A percentile compares a stretch with the other conserved stretches of the same genome.
Evolutionary conservation across 2,113 vertebrate genomes (phyloP).

Genomic region (Rattus norvegicus): GRCr8 NC_086039.1:119056501-119057000

Average conservation of each 20-base stretch:
- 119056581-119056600: constrained; percentile 18
- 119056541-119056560: constrained; percentile 20
- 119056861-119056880: constrained; percentile 74
- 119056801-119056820: constrained; percentile 71
- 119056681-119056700: not conserved
- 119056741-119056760: not conserved
- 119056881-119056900: constrained; percentile 23
- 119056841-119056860: constrained; percentile 76
- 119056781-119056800: constrained; percentile 73
- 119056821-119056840: constrained; percentile 66
- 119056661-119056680: constrained; percentile 29
- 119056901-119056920: constrained; percentile 65
- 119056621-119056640: constrained; percentile 33
- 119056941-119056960: not conserved
- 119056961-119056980: constrained; percentile 30
- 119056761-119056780: constrained; percentile 56
- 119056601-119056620: not conserved
- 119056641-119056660: constrained; percentile 3
- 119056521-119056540: constrained; percentile 21
- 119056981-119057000: constrained; percentile 17
- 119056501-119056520: not conserved
- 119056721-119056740: constrained; percentile 45
- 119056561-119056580: not conserved
- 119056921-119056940: constrained; percentile 45
- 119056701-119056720: constrained; percentile 42